These are phyloP conservation scores for Lasiommata megera DNA, from an alignment of 2,888 invertebrate species.

Conservation along the genomic window DNA sequence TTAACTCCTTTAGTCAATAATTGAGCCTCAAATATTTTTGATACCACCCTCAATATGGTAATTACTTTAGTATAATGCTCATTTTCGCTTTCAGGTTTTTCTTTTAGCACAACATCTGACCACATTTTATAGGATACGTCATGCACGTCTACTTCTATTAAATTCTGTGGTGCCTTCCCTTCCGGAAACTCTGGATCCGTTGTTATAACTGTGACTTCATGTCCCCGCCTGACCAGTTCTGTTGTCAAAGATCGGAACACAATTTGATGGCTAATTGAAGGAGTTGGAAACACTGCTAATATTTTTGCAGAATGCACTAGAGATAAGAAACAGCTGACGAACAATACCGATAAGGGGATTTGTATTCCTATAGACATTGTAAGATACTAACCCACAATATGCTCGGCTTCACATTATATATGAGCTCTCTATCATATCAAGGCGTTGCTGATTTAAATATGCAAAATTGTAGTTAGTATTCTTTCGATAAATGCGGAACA, in stretches of 20 bases:
- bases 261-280: conserved; percentile 55
- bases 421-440: neutral
- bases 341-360: neutral
- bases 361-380: neutral
- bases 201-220: conserved; percentile 50
- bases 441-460: too few species aligned
- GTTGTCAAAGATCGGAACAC: conserved; percentile 44
- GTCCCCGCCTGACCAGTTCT: conserved; percentile 50
- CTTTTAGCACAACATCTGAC: conserved; percentile 20
- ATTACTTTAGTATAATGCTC: conserved; percentile 27
- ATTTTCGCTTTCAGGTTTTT: conserved; percentile 1
- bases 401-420: neutral
- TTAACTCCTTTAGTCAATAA: conserved; percentile 34
- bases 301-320: conserved; percentile 44
- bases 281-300: conserved; percentile 46
- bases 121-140: conserved; percentile 36
- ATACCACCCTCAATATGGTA: conserved; percentile 2
- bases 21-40: conserved; percentile 33
- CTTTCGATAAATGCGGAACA: too few species aligned
- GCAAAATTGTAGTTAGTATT: too few species aligned
- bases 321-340: neutral
- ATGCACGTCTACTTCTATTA: conserved; percentile 46
- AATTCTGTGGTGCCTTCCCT: conserved; percentile 36
- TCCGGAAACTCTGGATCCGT: conserved; percentile 41
- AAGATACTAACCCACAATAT: neutral